Conservation (phyloP, 2,113 vertebrate species). For the Pachyramphus minor region DNA sequence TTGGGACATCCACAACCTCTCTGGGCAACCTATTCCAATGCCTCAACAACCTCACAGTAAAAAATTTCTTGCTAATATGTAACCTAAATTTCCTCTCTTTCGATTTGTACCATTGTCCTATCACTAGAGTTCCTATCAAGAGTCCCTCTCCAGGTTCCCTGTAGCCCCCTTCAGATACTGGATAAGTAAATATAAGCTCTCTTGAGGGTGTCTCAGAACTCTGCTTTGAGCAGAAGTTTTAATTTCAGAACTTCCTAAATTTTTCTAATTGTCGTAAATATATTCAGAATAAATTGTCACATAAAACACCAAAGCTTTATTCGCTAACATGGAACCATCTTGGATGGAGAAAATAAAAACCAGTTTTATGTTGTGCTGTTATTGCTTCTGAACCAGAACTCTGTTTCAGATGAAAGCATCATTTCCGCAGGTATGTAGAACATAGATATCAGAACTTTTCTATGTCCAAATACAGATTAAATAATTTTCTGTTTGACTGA, state of each 20-base stretch:
- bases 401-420: not conserved
- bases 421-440: not conserved
- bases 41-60: not conserved
- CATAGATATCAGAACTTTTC: not conserved
- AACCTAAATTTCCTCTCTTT: not conserved
- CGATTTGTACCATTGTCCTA: not conserved
- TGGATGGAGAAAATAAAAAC: not conserved
- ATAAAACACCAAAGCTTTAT: not conserved
- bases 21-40: not conserved
- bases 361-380: not conserved
- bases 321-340: not conserved
- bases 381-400: not conserved
- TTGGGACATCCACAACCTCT: not conserved
- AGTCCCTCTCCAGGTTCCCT: not conserved
- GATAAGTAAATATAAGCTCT: not conserved
- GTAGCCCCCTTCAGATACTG: not conserved
- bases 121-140: not conserved
- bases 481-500: not conserved
- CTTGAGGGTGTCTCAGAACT: not conserved
- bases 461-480: not conserved
- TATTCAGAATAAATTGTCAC: not conserved
- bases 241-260: not conserved
- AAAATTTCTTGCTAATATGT: not conserved
- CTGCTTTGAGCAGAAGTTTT: not conserved
- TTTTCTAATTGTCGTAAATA: not conserved